Base-by-base conservation (phyloP, 2,888 invertebrate species). In the Ctenicera cuprea region DNA sequence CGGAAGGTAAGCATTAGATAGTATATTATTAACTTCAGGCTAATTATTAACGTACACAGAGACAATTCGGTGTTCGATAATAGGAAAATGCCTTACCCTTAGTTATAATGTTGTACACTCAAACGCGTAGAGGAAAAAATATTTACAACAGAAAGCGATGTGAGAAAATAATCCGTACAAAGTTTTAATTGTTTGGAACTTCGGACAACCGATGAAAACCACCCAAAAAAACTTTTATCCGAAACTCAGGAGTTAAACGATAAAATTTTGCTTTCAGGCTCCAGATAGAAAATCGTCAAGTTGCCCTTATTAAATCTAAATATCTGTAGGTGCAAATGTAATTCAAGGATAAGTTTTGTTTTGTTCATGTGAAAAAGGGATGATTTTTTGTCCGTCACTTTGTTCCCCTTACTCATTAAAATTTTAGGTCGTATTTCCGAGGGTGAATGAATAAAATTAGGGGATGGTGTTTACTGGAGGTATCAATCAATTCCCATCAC, bases 31-130 rank as follows among this genome's bases (percentile, higher is more conserved):
- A 62, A 50, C 50, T 14, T 62, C 33, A 12, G 48, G 26, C 37
- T 69, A 62, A 69, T 69, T 50, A 61, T 62, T 69, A 50, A 61
- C 41, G 26, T 59, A 59, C 59, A 45, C 57, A 57, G 45, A 59
- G 67, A 45, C 67, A 59, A 67, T 59, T 37, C 37, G 37, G 16
- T 54, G 18, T 48, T 14, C 16, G 16, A 14, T 18, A 20, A 48
- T 5, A 18, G 48, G 20, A 8, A 48, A 48, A 20, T 48, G 18
- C 3, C 5, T 9, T 1, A 33, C 8, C 33, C 33, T 9, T 33
- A 9, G 8, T 33, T 8, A 33, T 9, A 9, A 9, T 9, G 9
- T 33, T 33, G n/a, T 33, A 4, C 7, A 33, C 33, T 33, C 9
- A 33, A 33, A 1, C 9, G 2, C 14, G 18, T 12, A 22, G 20